Percentiles rank a stretch among this genome's conserved stretches.
phyloP scores from a whole-genome alignment of 2,888 invertebrate species.

The Calliopum simillimum region DNA sequence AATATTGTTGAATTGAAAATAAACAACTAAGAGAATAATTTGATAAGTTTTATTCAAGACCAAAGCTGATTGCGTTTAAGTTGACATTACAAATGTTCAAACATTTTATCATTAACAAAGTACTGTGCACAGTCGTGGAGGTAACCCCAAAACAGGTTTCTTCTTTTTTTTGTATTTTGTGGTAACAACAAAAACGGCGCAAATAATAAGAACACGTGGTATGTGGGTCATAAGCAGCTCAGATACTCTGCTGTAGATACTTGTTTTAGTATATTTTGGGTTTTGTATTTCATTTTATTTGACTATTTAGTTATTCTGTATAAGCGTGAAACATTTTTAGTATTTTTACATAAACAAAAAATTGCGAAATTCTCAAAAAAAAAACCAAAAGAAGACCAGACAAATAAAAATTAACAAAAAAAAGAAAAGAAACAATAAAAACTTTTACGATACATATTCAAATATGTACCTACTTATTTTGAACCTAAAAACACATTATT shows the following conservation, averaged over 20 bases:
- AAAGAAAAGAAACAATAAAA: not conserved
- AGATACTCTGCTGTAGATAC: no score
- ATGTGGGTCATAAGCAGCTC: conserved; percentile 7
- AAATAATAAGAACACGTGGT: not conserved
- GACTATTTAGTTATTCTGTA: not conserved
- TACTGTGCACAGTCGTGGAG: not conserved
- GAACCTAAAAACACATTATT: not conserved
- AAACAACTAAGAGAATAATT: no score
- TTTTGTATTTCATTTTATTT: conserved; percentile 16
- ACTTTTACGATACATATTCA: conserved; percentile 10
- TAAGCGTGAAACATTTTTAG: not conserved
- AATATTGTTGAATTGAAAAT: no score
- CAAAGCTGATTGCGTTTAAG: no score
- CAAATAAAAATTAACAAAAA: not conserved
- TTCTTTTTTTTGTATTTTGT: conserved; percentile 2
- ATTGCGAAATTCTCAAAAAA: conserved; percentile 34
- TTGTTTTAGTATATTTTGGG: conserved; percentile 16
- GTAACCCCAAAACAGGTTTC: conserved; percentile 55
- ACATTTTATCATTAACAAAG: no score
- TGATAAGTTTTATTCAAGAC: no score
- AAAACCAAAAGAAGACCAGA: not conserved
- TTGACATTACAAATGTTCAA: no score
- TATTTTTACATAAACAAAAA: conserved; percentile 19
- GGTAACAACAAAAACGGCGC: not conserved
- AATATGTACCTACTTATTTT: no score